Base-by-base conservation (phyloP, 2,797 vertebrate genomes). In the Sebastes cheni region DNA sequence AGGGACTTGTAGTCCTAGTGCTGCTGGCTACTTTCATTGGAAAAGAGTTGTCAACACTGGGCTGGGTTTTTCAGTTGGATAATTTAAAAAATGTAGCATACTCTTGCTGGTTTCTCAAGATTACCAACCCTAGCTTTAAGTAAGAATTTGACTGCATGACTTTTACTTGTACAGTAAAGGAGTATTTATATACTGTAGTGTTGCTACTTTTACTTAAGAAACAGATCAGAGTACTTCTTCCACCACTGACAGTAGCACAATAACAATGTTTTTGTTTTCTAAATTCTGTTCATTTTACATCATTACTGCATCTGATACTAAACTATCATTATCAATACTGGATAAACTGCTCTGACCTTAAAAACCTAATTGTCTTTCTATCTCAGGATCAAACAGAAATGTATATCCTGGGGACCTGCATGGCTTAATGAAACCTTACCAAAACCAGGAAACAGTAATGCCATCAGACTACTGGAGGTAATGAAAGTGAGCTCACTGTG, bases 391-490 rank as follows among this genome's bases (percentile, higher is more conserved):
- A 97, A 96, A 84, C 92, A 93, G 80, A 83, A 75, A 14, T 83
- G 95, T 1, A 69, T 93, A 64, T 91, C 89, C 2, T 81, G 97
- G 62, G 87, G 96, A 88, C 97, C 97, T 0, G 84, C 87, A 3
- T 99, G 97, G 93, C 90, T 98, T 16, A 68, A 81, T 39, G 95
- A 96, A 76, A 96, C 94, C 36, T 88, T 97, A 20, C 98, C 98
- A 42, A 96, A 92, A 65, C 16, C 94, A 79, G 95, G 94, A 86
- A 97, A 98, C 91, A 99, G 97, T 84, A 89, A 75, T 2, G 96
- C 93, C 75, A 93, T 96, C 65, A 96, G 91, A 87, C 92, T 96
- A 1, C 90, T 99, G 8, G 87, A 97, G 98, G 98, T 99, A 96
- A 96, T 13, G 2, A 59, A 64, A 74, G 20, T 34, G 30, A 58